Evolutionary conservation across 2,888 invertebrate genomes (phyloP).

Genomic region (Apotomis turbidana): DNA sequence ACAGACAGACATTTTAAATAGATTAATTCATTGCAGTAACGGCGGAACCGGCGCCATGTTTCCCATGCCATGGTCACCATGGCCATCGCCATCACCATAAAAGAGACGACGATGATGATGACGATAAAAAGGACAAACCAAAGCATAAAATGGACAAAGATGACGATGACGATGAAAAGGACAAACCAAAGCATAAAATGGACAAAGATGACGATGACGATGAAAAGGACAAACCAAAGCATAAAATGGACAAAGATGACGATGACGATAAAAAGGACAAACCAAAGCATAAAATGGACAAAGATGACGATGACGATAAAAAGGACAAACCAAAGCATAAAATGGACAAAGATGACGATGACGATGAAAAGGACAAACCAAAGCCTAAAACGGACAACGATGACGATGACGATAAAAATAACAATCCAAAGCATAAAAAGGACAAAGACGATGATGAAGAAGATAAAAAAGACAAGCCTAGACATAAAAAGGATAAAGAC

Average conservation of each 20-base stretch:
- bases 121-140: constrained; percentile 1
- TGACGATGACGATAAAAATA: background rate
- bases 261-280: constrained; percentile 5
- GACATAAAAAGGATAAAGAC: too few relatives aligned
- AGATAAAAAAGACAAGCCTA: too few relatives aligned
- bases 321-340: background rate
- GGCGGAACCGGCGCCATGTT: constrained; percentile 7
- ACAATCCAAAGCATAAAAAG: background rate
- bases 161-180: background rate
- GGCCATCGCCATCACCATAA: background rate
- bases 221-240: too few relatives aligned
- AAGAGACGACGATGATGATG: background rate
- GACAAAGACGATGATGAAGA: background rate
- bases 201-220: background rate
- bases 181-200: background rate
- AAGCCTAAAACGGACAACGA: too few relatives aligned
- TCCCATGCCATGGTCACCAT: background rate
- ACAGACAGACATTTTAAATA: too few relatives aligned
- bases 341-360: background rate
- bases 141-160: background rate
- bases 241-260: background rate
- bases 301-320: background rate
- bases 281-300: too few relatives aligned
- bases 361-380: too few relatives aligned
- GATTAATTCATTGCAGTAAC: constrained; percentile 4